phyloP scores from a whole-genome alignment of 2,113 vertebrate species.

The Eurystomus gularis region DNA sequence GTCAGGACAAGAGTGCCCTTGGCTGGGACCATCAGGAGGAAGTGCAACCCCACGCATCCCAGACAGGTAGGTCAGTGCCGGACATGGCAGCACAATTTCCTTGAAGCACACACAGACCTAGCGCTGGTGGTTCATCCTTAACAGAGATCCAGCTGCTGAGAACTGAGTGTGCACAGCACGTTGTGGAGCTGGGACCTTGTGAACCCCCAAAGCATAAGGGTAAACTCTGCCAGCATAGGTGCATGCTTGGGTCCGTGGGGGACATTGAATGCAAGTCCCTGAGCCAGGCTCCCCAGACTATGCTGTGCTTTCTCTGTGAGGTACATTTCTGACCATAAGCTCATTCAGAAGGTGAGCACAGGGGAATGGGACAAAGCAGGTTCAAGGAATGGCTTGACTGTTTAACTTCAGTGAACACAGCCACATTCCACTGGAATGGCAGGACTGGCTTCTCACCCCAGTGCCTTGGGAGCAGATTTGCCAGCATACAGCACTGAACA shows the following conservation, averaged over 20 bases:
- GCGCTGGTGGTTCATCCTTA: background rate
- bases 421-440: rapidly evolving
- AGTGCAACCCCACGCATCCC: slow-evolving; percentile 60
- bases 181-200: background rate
- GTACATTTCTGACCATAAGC: background rate
- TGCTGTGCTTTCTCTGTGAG: background rate
- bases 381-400: background rate
- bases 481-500: background rate
- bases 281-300: background rate
- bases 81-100: background rate
- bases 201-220: background rate
- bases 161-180: rapidly evolving
- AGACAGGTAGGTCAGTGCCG: slow-evolving; percentile 53
- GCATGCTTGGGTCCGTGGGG: background rate
- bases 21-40: slow-evolving; percentile 74
- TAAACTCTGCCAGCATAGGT: background rate
- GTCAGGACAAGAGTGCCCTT: slow-evolving; percentile 80
- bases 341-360: background rate
- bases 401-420: background rate
- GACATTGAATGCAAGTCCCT: background rate
- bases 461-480: background rate
- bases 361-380: background rate
- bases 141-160: background rate
- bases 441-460: background rate
- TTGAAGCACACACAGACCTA: background rate